Percentiles rank a stretch among this genome's conserved stretches.
Evolutionary conservation across 53 echinoderm and acorn worm species (phyloP).

Genomic region (Astropecten irregularis): DNA sequence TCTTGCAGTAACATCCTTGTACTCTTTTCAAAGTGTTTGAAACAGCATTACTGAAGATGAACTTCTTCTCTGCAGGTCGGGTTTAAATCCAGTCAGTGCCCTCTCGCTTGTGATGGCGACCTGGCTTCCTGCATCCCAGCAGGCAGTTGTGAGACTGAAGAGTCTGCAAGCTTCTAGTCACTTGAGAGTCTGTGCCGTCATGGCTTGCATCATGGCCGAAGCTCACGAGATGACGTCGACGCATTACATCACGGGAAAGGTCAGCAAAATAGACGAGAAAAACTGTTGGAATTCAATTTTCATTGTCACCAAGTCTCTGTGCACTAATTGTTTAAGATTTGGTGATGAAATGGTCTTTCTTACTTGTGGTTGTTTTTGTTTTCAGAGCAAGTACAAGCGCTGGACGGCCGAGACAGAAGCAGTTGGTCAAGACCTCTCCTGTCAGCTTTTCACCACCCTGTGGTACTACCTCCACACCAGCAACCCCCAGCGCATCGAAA

Average conservation of each 20-base stretch:
- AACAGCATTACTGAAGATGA: no score
- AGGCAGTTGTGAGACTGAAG: slow-evolving; percentile 34
- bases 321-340: neutral
- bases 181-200: slow-evolving; percentile 78
- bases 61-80: neutral
- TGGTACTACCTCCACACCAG: slow-evolving; percentile 79
- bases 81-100: slow-evolving; percentile 41
- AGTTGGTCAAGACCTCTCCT: slow-evolving; percentile 86
- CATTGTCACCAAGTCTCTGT: neutral
- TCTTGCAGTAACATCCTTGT: neutral
- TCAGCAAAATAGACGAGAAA: neutral
- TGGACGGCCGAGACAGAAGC: slow-evolving; percentile 76
- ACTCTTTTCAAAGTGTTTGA: no score
- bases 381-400: slow-evolving; percentile 79
- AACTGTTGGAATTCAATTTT: neutral
- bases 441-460: slow-evolving; percentile 85
- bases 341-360: no score
- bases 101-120: slow-evolving; percentile 24
- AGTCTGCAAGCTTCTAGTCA: slow-evolving; percentile 55
- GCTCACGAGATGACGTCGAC: slow-evolving; percentile 71
- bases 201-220: slow-evolving; percentile 92
- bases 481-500: slow-evolving; percentile 78
- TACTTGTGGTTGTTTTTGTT: no score
- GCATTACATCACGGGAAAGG: slow-evolving; percentile 73
- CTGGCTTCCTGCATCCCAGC: slow-evolving; percentile 49